phyloP scores from a whole-genome alignment of 2,113 vertebrate species.

The Antigone vipio region DNA sequence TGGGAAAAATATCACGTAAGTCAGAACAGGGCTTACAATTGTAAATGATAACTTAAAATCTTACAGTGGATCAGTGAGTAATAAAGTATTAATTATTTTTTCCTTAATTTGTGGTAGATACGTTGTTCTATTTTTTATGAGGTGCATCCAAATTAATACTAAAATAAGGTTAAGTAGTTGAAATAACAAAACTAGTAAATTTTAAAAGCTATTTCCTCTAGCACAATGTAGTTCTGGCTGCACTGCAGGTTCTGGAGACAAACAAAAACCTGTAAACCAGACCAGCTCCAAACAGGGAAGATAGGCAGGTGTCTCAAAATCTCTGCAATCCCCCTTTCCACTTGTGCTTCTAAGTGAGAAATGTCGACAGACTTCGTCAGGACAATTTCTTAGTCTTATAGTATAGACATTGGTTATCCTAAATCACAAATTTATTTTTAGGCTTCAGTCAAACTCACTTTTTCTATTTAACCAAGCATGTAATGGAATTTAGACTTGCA shows the following conservation, averaged over 20 bases:
- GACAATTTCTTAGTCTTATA: neutral
- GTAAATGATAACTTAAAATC: neutral
- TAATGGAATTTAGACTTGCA: neutral
- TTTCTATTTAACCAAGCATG: neutral
- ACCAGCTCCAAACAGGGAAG: neutral
- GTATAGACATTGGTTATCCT: neutral
- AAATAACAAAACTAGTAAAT: neutral
- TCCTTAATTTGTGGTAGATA: neutral
- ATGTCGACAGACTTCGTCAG: neutral
- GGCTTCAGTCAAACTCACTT: neutral
- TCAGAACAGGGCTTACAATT: neutral
- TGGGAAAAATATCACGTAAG: neutral
- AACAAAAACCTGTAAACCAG: neutral
- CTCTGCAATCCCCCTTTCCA: neutral
- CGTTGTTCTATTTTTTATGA: neutral
- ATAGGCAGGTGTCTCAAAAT: neutral
- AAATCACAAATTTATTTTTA: neutral
- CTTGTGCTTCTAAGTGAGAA: neutral
- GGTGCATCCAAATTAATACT: neutral
- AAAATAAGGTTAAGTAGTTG: neutral
- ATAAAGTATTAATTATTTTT: conserved; percentile 30
- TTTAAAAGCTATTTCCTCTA: neutral
- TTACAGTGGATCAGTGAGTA: neutral
- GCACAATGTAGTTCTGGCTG: neutral
- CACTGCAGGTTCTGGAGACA: neutral